phyloP scores from a whole-genome alignment of 2,113 vertebrate genomes.

The Chaetodon auriga region DNA sequence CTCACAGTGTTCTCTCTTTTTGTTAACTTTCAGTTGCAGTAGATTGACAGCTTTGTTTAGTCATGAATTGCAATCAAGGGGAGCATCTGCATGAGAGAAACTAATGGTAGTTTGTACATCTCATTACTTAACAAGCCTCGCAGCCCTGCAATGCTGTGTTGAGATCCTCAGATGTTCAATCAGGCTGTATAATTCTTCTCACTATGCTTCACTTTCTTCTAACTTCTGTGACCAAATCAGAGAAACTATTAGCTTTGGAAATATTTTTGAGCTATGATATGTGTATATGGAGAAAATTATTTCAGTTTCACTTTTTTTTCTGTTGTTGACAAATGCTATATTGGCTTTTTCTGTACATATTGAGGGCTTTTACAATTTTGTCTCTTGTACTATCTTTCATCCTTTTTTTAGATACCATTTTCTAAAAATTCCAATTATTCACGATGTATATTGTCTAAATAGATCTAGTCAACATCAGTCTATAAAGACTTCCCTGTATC shows the following conservation, averaged over 20 bases:
- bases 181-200: slow-evolving; percentile 70
- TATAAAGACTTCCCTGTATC: slow-evolving; percentile 78
- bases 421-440: slow-evolving; percentile 82
- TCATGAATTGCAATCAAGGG: slow-evolving; percentile 61
- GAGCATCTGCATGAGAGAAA: slow-evolving; percentile 61
- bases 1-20: slow-evolving; percentile 75
- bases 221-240: slow-evolving; percentile 87
- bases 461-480: slow-evolving; percentile 76
- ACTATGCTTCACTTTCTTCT: slow-evolving; percentile 81
- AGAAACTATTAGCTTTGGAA: slow-evolving; percentile 83
- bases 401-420: slow-evolving; percentile 84
- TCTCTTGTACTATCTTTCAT: slow-evolving; percentile 83
- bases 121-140: slow-evolving; percentile 61
- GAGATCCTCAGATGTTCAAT: slow-evolving; percentile 69
- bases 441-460: slow-evolving; percentile 83
- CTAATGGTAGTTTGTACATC: slow-evolving; percentile 56
- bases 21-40: slow-evolving; percentile 61
- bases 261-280: slow-evolving; percentile 83
- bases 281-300: slow-evolving; percentile 84
- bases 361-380: slow-evolving; percentile 85
- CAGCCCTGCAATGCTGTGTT: slow-evolving; percentile 63
- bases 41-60: slow-evolving; percentile 58
- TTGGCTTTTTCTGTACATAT: slow-evolving; percentile 86
- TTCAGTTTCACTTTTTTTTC: slow-evolving; percentile 68
- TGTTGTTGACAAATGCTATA: slow-evolving; percentile 78